Conservation (phyloP, 1,140 invertebrate species). For the Schlechtendalia chinensis region DNA sequence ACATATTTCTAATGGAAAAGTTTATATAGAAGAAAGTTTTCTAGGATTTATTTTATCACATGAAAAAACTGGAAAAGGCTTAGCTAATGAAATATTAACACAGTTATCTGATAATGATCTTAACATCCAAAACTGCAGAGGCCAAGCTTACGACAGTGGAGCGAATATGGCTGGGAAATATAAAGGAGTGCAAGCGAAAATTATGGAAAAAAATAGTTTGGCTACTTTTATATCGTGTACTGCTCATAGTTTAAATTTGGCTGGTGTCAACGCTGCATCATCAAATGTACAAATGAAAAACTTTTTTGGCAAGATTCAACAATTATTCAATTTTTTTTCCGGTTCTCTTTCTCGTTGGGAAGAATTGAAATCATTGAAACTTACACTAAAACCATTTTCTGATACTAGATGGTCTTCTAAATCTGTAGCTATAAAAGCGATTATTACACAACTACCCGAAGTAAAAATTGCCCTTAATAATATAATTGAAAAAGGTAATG, state of each 20-base stretch:
- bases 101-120: not conserved
- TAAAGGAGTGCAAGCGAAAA: constrained; percentile 20
- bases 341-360: not conserved
- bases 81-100: constrained; percentile 2
- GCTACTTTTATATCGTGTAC: constrained; percentile 12
- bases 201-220: constrained; percentile 2
- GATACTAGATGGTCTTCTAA: constrained; percentile 20
- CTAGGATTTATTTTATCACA: not conserved
- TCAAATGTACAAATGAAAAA: not conserved
- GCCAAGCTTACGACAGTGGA: constrained; percentile 2
- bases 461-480: not conserved
- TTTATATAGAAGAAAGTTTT: constrained; percentile 3
- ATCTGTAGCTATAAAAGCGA: not conserved
- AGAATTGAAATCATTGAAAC: constrained; percentile 1
- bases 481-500: constrained; percentile 9
- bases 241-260: constrained; percentile 38
- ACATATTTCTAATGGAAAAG: not conserved
- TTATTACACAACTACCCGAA: not conserved
- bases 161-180: constrained; percentile 10
- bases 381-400: not conserved
- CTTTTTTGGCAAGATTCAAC: constrained; percentile 1
- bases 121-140: not conserved
- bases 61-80: constrained; percentile 3
- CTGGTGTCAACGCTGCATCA: constrained; percentile 43
- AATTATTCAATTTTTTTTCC: constrained; percentile 11